Evolutionary conservation across 2,888 invertebrate genomes (phyloP), one percentile per base, ranked within the genome.

Genomic region (Autographa pulchrina): DNA sequence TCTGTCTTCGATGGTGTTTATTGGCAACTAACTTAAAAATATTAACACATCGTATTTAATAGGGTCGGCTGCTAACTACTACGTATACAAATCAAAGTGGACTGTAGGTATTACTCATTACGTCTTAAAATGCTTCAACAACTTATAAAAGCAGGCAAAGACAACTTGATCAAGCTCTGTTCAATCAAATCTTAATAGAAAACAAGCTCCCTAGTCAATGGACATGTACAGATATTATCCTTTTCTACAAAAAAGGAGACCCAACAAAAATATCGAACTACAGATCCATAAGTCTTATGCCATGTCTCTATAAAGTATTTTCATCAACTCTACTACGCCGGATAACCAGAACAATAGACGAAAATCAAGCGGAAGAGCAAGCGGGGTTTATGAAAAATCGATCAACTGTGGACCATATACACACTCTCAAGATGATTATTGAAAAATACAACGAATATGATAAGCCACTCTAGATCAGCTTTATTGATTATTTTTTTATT

Each of bases 321-420:
- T 18, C 59, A 0, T 58, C 58, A 35, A 9, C 58, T 5, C 58
- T 65, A 25, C 35, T 65, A n/a, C 41, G 58, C 20, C 20, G 62
- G 41, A 58, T 62, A 35, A 31, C 38, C 13, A 18, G 13, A n/a
- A 52, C 8, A 38, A 18, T 62, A 18, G 62, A 68, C 18, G 67
- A 62, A 62, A 62, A 62, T n/a, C 68, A 62, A 58, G 61, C 67
- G 0, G 32, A 18, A 35, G 66, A 67, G 31, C 66, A 67, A 31
- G 67, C 67, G 3, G 68, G 62, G 16, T 62, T 68, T 25, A 61
- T 56, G 31, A 43, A 25, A n/a, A 41, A 31, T 13, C 62, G 43
- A 14, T 31, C 62, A 18, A 68, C 68, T n/a, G 31, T 62, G n/a
- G 68, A 68, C 32, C 68, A 68, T 18, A 58, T 65, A n/a, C 59